A percentile compares a stretch with the other conserved stretches of the same genome.
Conservation (phyloP, 1,140 invertebrate genomes). For the Pseudachorutes palmiensis region DNA sequence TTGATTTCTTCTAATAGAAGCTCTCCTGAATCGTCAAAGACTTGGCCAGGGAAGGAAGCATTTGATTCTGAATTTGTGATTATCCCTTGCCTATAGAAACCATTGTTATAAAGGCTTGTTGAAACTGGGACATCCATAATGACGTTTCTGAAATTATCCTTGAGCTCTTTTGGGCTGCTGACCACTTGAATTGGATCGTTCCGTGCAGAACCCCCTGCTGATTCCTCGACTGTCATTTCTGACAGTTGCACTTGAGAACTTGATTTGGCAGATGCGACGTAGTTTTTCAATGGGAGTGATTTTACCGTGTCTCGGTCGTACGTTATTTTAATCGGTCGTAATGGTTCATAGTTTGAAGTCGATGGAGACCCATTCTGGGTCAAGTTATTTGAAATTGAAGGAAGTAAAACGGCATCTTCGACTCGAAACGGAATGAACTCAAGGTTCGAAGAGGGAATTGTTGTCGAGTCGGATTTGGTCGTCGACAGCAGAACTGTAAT, state of each 20-base stretch:
- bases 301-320: constrained; percentile 20
- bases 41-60: constrained; percentile 19
- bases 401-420: constrained; percentile 26
- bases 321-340: constrained; percentile 2
- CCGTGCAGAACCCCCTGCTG: background rate
- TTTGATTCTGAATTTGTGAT: constrained; percentile 14
- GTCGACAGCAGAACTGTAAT: background rate
- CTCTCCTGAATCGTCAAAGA: constrained; percentile 22
- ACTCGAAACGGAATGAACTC: constrained; percentile 35
- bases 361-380: background rate
- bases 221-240: background rate
- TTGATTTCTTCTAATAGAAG: background rate
- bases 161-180: background rate
- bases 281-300: constrained; percentile 25
- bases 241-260: background rate
- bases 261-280: background rate
- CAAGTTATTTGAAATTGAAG: background rate
- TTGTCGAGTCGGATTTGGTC: background rate
- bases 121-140: constrained; percentile 32
- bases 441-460: constrained; percentile 17
- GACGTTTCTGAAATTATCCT: constrained; percentile 21
- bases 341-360: too few species aligned
- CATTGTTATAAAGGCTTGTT: constrained; percentile 33
- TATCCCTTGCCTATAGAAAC: constrained; percentile 24
- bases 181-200: background rate